Base-by-base conservation (phyloP, 2,888 invertebrate genomes). In the Trichogramma evanescens region DNA sequence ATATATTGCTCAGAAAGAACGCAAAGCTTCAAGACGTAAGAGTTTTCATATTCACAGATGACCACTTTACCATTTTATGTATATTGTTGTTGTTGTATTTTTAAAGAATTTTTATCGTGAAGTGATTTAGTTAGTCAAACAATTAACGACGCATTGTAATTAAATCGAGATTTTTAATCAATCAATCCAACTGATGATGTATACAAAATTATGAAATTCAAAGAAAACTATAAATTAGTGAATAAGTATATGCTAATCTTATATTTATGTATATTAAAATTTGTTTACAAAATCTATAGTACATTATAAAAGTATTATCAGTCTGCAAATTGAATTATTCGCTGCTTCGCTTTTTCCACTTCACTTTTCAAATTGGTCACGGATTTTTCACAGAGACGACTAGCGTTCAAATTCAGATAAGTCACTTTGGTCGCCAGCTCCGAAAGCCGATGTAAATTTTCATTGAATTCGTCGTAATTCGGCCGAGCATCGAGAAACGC, bases 1-100 rank as follows among this genome's bases (percentile, higher is more conserved):
- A 73, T 95, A 92, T 78, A 82, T 92, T 67, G 85, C 87, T 50
- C 82, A 86, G 54, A 86, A 87, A 73, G 90, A 90, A 71, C 84
- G 84, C 66, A 90, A 89, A 78, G 78, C 82, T 39, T 83, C 84
- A 56, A 81, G 83, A 13, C 80, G 86, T 74, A 80, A 84, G 71
- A 86, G 84, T 74, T 86, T 86, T 71, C 82, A 83, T 67, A 70
- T 78, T 62, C 74, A 76, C 54, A 76, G 76, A 73, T 77, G 76
- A 77, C 75, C 68, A 55, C 65, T 72, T 62, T 70, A 68, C 63
- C 64, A 63, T 58, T 59, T 70, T 58, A 51, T 67, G 58, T 56
- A 51, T 56, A 58, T 44, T 60, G 50, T 66, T 65, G 42, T 68
- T 72, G 61, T 65, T 72, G 63, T 66, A 65, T 65, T 70, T 66